A percentile compares a stretch with the other conserved stretches of the same genome.
Conservation (phyloP, 2,797 vertebrate species). For the Etheostoma perlongum region DNA sequence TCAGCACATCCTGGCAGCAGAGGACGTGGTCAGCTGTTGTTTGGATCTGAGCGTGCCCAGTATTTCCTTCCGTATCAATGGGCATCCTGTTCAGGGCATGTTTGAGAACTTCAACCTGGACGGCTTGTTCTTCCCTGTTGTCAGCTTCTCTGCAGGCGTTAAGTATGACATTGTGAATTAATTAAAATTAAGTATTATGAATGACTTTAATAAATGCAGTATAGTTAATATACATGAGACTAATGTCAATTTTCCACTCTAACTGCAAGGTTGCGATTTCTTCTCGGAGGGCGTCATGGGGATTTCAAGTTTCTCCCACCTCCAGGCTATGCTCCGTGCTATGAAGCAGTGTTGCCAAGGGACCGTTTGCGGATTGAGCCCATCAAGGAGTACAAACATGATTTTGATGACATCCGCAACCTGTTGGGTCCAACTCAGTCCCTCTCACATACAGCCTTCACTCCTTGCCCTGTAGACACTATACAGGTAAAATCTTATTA, state of each 20-base stretch:
- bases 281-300: slow-evolving; percentile 93
- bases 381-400: slow-evolving; percentile 94
- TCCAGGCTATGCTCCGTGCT: slow-evolving; percentile 92
- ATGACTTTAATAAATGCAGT: background rate
- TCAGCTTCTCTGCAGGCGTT: slow-evolving; percentile 93
- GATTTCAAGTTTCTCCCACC: slow-evolving; percentile 96
- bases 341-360: slow-evolving; percentile 91
- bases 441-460: slow-evolving; percentile 92
- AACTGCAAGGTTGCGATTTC: slow-evolving; percentile 88
- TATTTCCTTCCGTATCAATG: slow-evolving; percentile 95
- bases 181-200: background rate
- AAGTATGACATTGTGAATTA: slow-evolving; percentile 77
- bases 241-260: background rate
- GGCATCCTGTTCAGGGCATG: slow-evolving; percentile 94
- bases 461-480: slow-evolving; percentile 93
- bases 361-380: slow-evolving; percentile 91
- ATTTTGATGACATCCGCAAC: slow-evolving; percentile 87
- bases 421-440: slow-evolving; percentile 92
- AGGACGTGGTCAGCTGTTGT: slow-evolving; percentile 95
- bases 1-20: slow-evolving; percentile 87
- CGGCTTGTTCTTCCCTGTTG: slow-evolving; percentile 92
- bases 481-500: slow-evolving; percentile 85
- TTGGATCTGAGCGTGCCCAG: slow-evolving; percentile 93
- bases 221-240: background rate
- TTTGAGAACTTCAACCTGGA: slow-evolving; percentile 96